phyloP scores from a whole-genome alignment of 2,113 vertebrate species.

The Athene noctua region DNA sequence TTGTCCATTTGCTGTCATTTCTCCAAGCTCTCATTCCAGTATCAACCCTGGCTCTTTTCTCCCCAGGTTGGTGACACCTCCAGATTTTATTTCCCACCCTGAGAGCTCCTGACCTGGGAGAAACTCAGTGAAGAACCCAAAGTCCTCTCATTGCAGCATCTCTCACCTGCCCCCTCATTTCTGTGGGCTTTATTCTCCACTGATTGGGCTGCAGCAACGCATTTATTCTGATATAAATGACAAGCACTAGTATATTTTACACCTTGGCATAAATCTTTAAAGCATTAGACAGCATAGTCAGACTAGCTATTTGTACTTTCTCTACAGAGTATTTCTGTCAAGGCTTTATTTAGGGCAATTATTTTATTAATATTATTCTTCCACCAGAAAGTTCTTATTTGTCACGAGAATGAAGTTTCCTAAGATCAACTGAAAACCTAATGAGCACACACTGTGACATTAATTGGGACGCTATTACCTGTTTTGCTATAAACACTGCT shows the following conservation, averaged over 20 bases:
- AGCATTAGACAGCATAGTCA: not conserved
- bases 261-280: too few species aligned
- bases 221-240: not conserved
- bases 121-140: fast-evolving
- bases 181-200: not conserved
- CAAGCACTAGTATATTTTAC: not conserved
- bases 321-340: not conserved
- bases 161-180: too few species aligned
- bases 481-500: not conserved
- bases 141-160: too few species aligned
- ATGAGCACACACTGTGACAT: not conserved
- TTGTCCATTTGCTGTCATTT: not conserved
- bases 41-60: not conserved
- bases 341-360: not conserved
- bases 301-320: not conserved
- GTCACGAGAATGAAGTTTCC: not conserved
- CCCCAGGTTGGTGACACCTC: not conserved
- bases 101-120: not conserved
- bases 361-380: not conserved
- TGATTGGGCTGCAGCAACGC: too few species aligned
- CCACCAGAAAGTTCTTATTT: not conserved
- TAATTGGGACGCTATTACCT: not conserved
- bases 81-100: not conserved
- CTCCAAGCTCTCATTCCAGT: not conserved
- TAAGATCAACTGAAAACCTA: not conserved